Conservation (phyloP, 2,113 vertebrate species). For the Halcyon senegalensis region DNA sequence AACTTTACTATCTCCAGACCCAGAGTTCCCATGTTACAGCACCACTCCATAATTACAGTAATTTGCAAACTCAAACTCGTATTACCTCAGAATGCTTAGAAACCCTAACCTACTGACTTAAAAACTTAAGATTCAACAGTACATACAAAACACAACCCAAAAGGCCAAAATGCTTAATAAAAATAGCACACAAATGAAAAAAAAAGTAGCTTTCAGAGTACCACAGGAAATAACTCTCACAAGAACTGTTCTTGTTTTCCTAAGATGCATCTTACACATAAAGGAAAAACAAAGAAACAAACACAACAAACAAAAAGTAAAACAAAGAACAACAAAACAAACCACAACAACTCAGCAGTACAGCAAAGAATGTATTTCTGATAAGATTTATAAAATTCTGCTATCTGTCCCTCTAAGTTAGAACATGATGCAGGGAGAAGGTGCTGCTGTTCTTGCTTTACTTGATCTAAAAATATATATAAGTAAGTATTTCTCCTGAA, state of each 20-base stretch:
- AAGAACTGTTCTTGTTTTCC: neutral
- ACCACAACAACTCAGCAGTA: neutral
- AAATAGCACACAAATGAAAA: neutral
- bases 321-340: neutral
- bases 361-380: neutral
- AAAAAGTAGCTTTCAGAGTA: neutral
- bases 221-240: neutral
- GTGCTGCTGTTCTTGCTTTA: neutral
- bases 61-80: neutral
- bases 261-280: neutral
- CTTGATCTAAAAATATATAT: neutral
- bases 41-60: neutral
- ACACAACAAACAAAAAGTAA: neutral
- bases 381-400: neutral
- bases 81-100: neutral
- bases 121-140: neutral
- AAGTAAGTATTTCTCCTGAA: neutral
- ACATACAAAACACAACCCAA: neutral
- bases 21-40: neutral
- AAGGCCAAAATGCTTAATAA: slow-evolving; percentile 13
- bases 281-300: neutral
- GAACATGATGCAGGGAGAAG: neutral
- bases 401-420: neutral
- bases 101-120: neutral
- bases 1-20: neutral